These are phyloP conservation scores for Drosophila pseudotakahashii DNA, from an alignment of 2,888 invertebrate species.

Conservation along the genomic window DNA sequence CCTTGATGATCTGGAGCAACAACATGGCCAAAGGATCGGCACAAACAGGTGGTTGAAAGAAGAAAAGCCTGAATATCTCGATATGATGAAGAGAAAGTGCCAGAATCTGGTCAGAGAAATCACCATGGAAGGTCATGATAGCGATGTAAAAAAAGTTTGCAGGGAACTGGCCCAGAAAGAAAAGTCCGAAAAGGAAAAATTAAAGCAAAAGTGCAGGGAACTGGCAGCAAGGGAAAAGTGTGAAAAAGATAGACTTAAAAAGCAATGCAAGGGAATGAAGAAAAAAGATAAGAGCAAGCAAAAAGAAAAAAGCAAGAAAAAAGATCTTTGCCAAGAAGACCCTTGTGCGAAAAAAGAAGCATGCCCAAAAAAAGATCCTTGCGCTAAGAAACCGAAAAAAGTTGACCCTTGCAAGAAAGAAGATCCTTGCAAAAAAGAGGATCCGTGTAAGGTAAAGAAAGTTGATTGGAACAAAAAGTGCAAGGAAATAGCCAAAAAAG, in stretches of 20 bases:
- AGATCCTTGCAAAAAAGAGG: conserved; percentile 7
- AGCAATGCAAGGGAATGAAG: not conserved
- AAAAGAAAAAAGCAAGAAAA: not conserved
- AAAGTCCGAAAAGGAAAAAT: not conserved
- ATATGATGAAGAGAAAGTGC: not conserved
- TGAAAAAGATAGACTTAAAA: not conserved
- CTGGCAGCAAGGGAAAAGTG: conserved; percentile 1
- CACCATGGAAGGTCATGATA: not conserved
- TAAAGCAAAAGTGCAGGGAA: not conserved
- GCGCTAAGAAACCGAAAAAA: not conserved
- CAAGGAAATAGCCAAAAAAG: not conserved
- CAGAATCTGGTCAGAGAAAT: not conserved
- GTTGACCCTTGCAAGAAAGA: not conserved
- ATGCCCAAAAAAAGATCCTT: not conserved
- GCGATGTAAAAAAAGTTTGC: not conserved
- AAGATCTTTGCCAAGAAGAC: not conserved
- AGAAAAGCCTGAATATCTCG: not conserved
- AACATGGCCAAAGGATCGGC: not conserved
- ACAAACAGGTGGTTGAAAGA: not conserved
- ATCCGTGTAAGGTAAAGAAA: not conserved
- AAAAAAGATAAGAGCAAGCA: not conserved
- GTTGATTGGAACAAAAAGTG: not conserved
- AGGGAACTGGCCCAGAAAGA: not conserved
- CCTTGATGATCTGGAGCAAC: not conserved
- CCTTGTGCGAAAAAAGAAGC: not conserved